A percentile compares a stretch with the other conserved stretches of the same genome.
These are phyloP conservation scores for Caenorhabditis tropicalis DNA, from an alignment of 1,140 invertebrate species.

Conservation along the genomic window DNA sequence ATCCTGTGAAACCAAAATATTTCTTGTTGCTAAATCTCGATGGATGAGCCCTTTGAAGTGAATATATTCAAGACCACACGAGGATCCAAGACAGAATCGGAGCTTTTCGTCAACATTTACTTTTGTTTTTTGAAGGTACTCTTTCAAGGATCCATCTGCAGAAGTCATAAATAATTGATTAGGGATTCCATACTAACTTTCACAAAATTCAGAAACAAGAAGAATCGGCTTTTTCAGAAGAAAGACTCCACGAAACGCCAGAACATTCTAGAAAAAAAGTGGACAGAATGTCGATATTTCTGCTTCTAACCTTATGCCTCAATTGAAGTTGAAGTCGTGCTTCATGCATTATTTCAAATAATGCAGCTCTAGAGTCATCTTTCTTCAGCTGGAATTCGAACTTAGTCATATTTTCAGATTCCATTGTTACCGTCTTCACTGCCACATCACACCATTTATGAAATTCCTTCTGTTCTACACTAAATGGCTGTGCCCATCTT, in stretches of 20 bases:
- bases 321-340: conserved; percentile 2
- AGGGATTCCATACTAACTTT: neutral
- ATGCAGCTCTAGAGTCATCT: conserved; percentile 10
- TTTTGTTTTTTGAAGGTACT: neutral
- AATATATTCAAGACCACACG: conserved; percentile 31
- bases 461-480: conserved; percentile 5
- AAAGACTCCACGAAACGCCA: conserved; percentile 16
- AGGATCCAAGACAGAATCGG: neutral
- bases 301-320: neutral
- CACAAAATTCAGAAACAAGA: conserved; percentile 6
- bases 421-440: neutral
- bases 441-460: conserved; percentile 37
- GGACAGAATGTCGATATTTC: neutral
- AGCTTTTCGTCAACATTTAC: neutral
- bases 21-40: conserved; percentile 3
- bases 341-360: conserved; percentile 19
- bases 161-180: neutral
- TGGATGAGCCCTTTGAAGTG: conserved; percentile 31
- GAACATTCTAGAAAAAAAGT: conserved; percentile 22
- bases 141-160: neutral
- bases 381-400: neutral
- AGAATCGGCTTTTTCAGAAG: conserved; percentile 19
- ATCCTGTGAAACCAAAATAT: conserved; percentile 9
- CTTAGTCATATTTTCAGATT: neutral
- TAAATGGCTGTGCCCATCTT: conserved; percentile 11